Conservation (phyloP, 2,888 invertebrate genomes). For the Hermaeophaga mercurialis region DNA sequence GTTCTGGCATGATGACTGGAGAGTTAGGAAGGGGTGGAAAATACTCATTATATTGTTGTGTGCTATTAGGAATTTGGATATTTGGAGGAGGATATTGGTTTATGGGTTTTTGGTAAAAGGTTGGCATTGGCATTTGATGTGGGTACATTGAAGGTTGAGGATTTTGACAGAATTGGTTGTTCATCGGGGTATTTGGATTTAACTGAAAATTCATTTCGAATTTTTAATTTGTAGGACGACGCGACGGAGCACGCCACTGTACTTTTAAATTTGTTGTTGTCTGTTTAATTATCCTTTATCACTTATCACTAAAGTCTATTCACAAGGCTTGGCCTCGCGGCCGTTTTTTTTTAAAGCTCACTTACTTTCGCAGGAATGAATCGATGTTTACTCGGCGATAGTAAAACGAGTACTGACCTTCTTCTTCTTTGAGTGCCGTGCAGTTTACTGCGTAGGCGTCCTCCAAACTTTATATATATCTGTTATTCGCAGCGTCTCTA, state of each 20-base stretch:
- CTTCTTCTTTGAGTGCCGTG: too few species aligned
- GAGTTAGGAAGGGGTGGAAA: background rate
- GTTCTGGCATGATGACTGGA: background rate
- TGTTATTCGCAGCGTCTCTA: too few species aligned
- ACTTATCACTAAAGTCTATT: too few species aligned
- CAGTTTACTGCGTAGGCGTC: too few species aligned
- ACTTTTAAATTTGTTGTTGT: background rate
- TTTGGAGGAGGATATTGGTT: conserved; percentile 1
- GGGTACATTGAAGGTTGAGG: background rate
- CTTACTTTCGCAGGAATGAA: too few species aligned
- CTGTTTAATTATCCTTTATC: too few species aligned
- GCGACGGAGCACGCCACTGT: background rate
- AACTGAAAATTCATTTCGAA: conserved; percentile 1
- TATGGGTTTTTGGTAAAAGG: conserved; percentile 1
- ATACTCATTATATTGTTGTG: background rate
- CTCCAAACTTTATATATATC: too few species aligned
- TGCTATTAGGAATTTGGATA: conserved; percentile 1
- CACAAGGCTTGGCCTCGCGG: too few species aligned
- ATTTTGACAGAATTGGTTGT: conserved; percentile 3
- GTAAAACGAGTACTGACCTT: too few species aligned
- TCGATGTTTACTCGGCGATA: too few species aligned
- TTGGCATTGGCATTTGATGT: background rate
- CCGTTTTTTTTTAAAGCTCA: too few species aligned
- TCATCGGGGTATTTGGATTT: background rate
- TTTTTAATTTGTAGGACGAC: background rate